Conservation (phyloP, 1,140 invertebrate species). For the Heterodera schachtii region DNA sequence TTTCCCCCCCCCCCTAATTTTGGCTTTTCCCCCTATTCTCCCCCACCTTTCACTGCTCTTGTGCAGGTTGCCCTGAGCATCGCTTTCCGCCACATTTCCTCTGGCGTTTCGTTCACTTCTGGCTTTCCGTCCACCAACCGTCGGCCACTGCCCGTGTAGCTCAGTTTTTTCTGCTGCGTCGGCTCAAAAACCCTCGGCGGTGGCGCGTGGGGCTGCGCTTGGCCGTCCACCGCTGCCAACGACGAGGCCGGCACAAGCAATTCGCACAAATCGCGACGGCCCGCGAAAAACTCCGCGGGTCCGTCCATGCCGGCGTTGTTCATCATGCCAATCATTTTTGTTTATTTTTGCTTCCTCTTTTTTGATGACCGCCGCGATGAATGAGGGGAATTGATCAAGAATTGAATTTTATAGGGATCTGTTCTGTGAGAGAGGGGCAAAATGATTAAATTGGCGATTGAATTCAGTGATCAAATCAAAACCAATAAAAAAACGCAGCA, state of each 20-base stretch:
- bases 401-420: too few relatives aligned
- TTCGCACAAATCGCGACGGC: neutral
- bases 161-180: conserved; percentile 19
- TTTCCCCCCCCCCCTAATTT: too few relatives aligned
- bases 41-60: conserved; percentile 21
- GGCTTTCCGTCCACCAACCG: conserved; percentile 24
- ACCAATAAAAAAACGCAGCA: too few relatives aligned
- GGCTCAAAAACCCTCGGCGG: neutral
- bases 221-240: neutral
- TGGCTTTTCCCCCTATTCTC: neutral
- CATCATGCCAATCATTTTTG: conserved; percentile 32
- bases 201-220: neutral
- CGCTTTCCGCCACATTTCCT: conserved; percentile 25
- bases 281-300: conserved; percentile 23
- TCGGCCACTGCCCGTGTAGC: conserved; percentile 19
- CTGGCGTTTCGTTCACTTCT: conserved; percentile 11
- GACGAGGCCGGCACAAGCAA: too few relatives aligned
- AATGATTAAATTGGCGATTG: too few relatives aligned
- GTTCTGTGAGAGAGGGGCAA: too few relatives aligned
- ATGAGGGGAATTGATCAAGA: too few relatives aligned
- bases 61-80: conserved; percentile 28
- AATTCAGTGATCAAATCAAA: too few relatives aligned
- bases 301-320: conserved; percentile 20
- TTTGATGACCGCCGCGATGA: too few relatives aligned
- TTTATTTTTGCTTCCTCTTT: too few relatives aligned